A percentile compares a stretch with the other conserved stretches of the same genome.
These are phyloP conservation scores for Drosophila sucinea DNA, from an alignment of 1,140 invertebrate genomes.

Conservation along the genomic window DNA sequence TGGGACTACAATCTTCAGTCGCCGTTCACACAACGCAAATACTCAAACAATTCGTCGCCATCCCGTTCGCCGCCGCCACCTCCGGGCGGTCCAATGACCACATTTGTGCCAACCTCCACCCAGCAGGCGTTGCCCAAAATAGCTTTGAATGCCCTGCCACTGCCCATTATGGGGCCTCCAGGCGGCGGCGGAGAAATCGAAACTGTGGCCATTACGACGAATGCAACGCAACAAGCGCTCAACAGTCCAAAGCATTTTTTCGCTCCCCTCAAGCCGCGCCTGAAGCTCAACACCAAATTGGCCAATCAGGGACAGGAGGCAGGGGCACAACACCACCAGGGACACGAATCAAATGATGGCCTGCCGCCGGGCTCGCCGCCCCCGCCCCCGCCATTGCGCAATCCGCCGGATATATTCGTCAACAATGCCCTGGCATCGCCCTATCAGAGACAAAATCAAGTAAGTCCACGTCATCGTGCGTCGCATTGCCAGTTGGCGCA, in stretches of 20 bases:
- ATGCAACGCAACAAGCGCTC: constrained; percentile 62
- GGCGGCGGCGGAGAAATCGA: constrained; percentile 45
- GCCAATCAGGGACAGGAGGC: constrained; percentile 57
- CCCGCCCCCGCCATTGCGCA: constrained; percentile 60
- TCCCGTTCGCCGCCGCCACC: constrained; percentile 53
- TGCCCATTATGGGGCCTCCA: background rate
- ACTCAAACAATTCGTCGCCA: constrained; percentile 52
- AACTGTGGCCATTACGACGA: constrained; percentile 77
- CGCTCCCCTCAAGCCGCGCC: constrained; percentile 77
- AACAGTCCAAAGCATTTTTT: constrained; percentile 82
- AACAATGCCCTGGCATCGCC: constrained; percentile 76
- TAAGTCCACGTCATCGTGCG: constrained; percentile 74
- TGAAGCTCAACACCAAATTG: constrained; percentile 75
- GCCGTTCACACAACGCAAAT: constrained; percentile 76
- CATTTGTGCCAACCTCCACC: constrained; percentile 59
- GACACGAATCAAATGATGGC: constrained; percentile 24
- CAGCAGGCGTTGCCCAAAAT: constrained; percentile 66
- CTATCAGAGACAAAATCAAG: constrained; percentile 71
- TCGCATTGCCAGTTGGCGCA: constrained; percentile 54
- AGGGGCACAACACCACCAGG: background rate
- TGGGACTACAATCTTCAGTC: constrained; percentile 81
- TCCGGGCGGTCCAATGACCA: constrained; percentile 43
- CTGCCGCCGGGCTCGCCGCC: constrained; percentile 63
- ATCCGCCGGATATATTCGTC: constrained; percentile 78
- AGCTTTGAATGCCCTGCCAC: constrained; percentile 52